A percentile compares a stretch with the other conserved stretches of the same genome.
These are phyloP conservation scores for Ephestia elutella DNA, from an alignment of 1,140 invertebrate genomes.

Conservation along the genomic window DNA sequence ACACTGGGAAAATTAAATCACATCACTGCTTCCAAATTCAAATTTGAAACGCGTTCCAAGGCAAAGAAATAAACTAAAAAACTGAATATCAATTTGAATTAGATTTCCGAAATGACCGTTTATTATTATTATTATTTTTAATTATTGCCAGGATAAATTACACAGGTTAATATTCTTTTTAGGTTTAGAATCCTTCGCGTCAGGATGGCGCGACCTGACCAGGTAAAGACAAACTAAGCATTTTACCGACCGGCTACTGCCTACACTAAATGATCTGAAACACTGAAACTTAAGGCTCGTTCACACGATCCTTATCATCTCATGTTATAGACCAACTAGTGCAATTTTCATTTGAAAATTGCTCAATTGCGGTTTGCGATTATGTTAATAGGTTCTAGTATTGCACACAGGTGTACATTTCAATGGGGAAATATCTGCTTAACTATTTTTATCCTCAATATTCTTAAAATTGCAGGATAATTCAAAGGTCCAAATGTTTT, in stretches of 20 bases:
- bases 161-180: no score
- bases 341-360: slow-evolving; percentile 10
- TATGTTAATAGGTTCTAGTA: slow-evolving; percentile 2
- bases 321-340: neutral
- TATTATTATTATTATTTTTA: no score
- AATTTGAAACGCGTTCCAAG: slow-evolving; percentile 1
- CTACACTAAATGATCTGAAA: slow-evolving; percentile 1
- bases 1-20: slow-evolving; percentile 5
- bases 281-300: slow-evolving; percentile 6
- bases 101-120: neutral
- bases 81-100: neutral
- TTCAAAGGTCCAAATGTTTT: no score
- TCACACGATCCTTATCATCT: neutral
- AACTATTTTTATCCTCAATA: no score
- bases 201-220: neutral
- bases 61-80: neutral
- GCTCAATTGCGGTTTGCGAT: neutral
- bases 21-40: slow-evolving; percentile 4
- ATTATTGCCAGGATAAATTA: no score
- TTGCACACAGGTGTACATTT: neutral
- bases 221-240: slow-evolving; percentile 1
- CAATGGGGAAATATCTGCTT: neutral
- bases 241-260: slow-evolving; percentile 2
- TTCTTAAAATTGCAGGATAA: no score
- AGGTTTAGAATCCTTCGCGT: neutral